Base-by-base conservation (phyloP, 2,888 invertebrate genomes). In the Pinctada fucata region DNA sequence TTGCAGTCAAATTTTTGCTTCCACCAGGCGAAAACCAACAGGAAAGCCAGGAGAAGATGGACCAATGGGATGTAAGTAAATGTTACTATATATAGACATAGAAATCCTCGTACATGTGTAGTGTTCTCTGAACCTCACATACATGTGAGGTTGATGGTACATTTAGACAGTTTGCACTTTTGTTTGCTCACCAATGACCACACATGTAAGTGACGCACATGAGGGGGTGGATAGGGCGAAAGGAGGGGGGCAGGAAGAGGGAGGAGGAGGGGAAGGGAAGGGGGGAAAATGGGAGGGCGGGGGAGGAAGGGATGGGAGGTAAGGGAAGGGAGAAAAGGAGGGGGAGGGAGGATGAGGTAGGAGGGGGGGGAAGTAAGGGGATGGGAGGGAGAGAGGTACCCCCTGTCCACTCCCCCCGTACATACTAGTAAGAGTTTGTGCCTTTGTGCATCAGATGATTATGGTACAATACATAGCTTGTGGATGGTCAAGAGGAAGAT, bases 1-100 rank as follows among this genome's bases (percentile, higher is more conserved):
- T 74, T 79, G 63, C 78, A 83, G 83, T 79, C 83, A 83, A 83
- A 83, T 83, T 75, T 83, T 83, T 81, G 77, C 81, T 76, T 81
- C 83, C 52, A 83, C 77, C 76, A 79, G 79, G 78, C 77, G 80
- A 31, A 80, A 80, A 65, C 72, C 78, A 6, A 52, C 80, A 6
- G 78, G 73, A 66, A 76, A 76, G 45, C 66, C 71, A 66, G 79
- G 75, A 16, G 79, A 79, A 68, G 79, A 72, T 66, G 72, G 70
- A 16, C 47, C 74, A 6, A n/a, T 70, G 10, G 68, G 47, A 50
- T 73, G 72, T 71, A 79, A 71, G 70, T 70, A 68, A 64, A 31
- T 47, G 71, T 70, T 68, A 8, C 31, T 31, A 31, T 31, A 31
- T 31, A 31, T 31, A 31, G 31, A 31, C 31, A 31, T 31, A 31